Conservation (phyloP, 2,888 invertebrate species). For the Sclerodermus sp. region DNA sequence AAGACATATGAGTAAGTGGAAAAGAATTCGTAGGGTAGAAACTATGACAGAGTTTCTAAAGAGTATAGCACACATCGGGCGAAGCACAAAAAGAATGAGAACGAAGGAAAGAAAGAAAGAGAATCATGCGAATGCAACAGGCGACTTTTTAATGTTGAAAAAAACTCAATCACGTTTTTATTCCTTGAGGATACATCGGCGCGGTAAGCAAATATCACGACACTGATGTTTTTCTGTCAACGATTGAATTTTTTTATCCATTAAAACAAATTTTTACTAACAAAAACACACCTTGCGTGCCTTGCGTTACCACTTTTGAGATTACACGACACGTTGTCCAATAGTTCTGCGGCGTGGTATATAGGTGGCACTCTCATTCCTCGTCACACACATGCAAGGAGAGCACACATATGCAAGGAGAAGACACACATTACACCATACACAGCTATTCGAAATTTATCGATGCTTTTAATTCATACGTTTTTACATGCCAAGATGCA, state of each 20-base stretch:
- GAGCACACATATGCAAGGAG: no score
- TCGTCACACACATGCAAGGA: no score
- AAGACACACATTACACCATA: no score
- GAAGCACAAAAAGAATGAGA: no score
- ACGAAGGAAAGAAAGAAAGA: neutral
- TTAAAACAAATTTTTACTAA: neutral
- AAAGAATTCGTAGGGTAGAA: no score
- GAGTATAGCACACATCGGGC: no score
- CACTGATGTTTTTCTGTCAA: neutral
- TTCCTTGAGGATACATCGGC: neutral
- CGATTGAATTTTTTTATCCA: neutral
- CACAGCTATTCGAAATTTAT: no score
- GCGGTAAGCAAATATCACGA: no score
- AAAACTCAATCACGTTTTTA: neutral
- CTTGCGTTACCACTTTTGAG: slow-evolving; percentile 1
- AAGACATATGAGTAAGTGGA: no score
- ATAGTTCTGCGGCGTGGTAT: slow-evolving; percentile 21
- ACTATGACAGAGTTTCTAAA: no score
- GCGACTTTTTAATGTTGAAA: neutral
- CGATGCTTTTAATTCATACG: no score
- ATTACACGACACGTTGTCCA: slow-evolving; percentile 13
- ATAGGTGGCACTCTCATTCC: slow-evolving; percentile 18
- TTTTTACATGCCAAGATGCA: no score
- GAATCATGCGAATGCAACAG: neutral
- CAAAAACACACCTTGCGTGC: slow-evolving; percentile 1